These are phyloP conservation scores for Denticeps clupeoides DNA, from an alignment of 2,797 vertebrate genomes.

Conservation along the genomic window DNA sequence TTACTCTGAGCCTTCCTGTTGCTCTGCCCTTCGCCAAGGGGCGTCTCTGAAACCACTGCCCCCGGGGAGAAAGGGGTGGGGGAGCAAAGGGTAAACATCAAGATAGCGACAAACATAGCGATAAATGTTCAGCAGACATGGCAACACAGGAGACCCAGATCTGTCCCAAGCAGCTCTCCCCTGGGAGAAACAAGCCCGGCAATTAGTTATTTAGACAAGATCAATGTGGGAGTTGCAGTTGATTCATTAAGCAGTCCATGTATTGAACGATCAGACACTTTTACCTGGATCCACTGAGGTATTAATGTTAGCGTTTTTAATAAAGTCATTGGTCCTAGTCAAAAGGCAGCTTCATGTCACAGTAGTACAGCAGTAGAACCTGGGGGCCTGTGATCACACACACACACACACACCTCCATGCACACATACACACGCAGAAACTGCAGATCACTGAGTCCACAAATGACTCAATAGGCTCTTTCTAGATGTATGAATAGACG, in stretches of 20 bases:
- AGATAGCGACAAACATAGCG: background rate
- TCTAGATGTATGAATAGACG: background rate
- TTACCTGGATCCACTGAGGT: too few relatives aligned
- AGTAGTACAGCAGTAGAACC: too few relatives aligned
- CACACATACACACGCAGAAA: constrained; percentile 12
- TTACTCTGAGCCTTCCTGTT: constrained; percentile 14
- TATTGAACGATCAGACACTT: too few relatives aligned
- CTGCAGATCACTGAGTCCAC: constrained; percentile 15
- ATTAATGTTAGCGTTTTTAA: too few relatives aligned
- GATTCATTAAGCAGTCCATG: too few relatives aligned
- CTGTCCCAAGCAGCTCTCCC: too few relatives aligned
- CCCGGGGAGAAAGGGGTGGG: background rate
- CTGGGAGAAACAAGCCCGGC: too few relatives aligned
- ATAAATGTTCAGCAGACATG: background rate
- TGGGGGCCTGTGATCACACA: too few relatives aligned
- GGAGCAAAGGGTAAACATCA: constrained; percentile 19
- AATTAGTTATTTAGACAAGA: too few relatives aligned
- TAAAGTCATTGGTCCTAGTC: too few relatives aligned
- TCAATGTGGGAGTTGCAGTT: too few relatives aligned
- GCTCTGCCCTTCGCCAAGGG: background rate
- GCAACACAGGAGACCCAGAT: background rate
- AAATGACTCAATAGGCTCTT: background rate
- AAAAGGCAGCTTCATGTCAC: too few relatives aligned
- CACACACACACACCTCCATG: constrained; percentile 4
- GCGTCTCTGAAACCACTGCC: background rate